A percentile compares a stretch with the other conserved stretches of the same genome.
These are phyloP conservation scores for Trogon surrucura DNA, from an alignment of 2,113 vertebrate species.

Conservation along the genomic window DNA sequence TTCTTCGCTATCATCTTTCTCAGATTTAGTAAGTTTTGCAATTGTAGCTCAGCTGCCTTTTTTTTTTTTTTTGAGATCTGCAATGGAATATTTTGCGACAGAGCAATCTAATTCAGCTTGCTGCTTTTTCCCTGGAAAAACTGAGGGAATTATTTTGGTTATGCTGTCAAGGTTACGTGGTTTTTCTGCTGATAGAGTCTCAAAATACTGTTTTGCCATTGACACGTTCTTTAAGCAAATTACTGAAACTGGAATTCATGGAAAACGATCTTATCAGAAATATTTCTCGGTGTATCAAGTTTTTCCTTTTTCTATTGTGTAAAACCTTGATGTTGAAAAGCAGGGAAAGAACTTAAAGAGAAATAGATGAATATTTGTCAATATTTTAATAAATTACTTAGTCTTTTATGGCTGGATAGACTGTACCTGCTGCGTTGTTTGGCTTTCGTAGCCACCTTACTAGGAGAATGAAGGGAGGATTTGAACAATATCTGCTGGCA, in stretches of 20 bases:
- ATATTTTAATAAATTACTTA: not conserved
- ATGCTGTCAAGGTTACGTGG: not conserved
- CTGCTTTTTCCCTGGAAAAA: not conserved
- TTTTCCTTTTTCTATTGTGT: not conserved
- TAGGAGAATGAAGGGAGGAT: not conserved
- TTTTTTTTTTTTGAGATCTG: not conserved
- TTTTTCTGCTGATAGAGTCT: not conserved
- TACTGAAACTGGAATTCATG: not conserved
- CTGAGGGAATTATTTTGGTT: not conserved
- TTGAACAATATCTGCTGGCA: not conserved
- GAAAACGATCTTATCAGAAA: not conserved
- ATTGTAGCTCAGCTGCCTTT: not conserved
- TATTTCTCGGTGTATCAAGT: not conserved
- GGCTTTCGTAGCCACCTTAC: not conserved
- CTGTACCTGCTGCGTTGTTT: not conserved
- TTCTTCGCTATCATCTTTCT: not conserved
- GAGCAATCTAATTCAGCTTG: not conserved
- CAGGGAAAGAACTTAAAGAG: not conserved
- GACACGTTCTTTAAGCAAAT: not conserved
- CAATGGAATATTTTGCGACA: not conserved
- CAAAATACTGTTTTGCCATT: not conserved
- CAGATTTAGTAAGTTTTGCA: not conserved
- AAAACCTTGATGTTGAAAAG: not conserved
- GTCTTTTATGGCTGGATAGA: not conserved
- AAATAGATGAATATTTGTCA: not conserved